Base-by-base conservation (phyloP, 2,797 vertebrate species). In the Chelon auratus region DNA sequence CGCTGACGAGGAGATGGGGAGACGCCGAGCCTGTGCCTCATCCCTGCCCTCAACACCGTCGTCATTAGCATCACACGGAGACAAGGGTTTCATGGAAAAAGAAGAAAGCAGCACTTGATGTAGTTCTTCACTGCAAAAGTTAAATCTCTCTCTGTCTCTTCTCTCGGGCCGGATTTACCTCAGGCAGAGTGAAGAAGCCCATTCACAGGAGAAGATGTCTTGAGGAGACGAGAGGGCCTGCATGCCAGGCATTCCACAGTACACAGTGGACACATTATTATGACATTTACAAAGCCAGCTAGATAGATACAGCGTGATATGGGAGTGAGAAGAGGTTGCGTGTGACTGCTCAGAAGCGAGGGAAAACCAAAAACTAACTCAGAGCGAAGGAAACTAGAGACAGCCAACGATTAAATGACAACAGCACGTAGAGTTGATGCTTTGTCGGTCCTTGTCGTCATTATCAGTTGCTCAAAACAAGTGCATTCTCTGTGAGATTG, bases 261-360 rank as follows among this genome's bases (percentile, higher is more conserved):
- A 88, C 88, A 94, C 92, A 94, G 92, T 91, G 90, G 90, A 91
- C 81, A 93, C 92, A 93, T 93, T 94, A 93, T 94, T 93, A 92
- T 94, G 90, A 91, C 91, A 93, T 87, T 89, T 89, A 87, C 90
- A 90, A 86, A 86, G 84, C 89, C 83, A 24, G 80, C 80, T 70
- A 66, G 83, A 90, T 77, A 80, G 87, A 88, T 87, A 77, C 84
- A 87, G 82, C 70, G 54, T 89, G 84, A 92, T 89, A 63, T 64
- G 54, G 76, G 85, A 87, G 77, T 78, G 80, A 88, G 84, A 83
- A 86, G 78, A 87, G 72, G 68, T 78, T 74, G 67, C 55, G 61
- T 62, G 80, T 47, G 81, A 78, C 78, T 70, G 69, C 62, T 22
- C 54, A 47, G 68, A 81, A 42, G 55, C 3, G 3, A 74, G 63